Conservation (phyloP, 2,113 vertebrate genomes). For the Labeo catla region DNA sequence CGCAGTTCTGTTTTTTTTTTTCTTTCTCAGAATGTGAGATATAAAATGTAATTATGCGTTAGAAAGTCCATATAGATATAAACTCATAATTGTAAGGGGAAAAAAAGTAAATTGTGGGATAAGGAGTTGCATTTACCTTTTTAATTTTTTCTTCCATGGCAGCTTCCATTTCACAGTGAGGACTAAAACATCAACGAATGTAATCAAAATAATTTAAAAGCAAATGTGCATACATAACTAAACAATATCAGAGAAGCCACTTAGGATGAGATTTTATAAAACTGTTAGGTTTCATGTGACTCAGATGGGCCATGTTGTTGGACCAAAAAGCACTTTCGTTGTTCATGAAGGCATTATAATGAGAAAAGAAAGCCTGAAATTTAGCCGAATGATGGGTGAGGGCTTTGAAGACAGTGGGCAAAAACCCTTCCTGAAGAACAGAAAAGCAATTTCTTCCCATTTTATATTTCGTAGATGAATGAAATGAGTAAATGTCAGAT, state of each 20-base stretch:
- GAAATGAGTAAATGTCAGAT: too few species aligned
- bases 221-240: background rate
- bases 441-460: too few species aligned
- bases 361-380: slow-evolving; percentile 87
- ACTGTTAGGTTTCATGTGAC: slow-evolving; percentile 78
- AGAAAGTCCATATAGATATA: too few species aligned
- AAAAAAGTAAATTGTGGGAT: too few species aligned
- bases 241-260: background rate
- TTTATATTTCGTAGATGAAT: background rate
- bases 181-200: background rate
- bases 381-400: slow-evolving; percentile 78
- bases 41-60: background rate
- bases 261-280: background rate
- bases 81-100: too few species aligned
- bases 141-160: background rate
- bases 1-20: too few species aligned
- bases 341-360: slow-evolving; percentile 85
- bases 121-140: background rate
- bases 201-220: background rate
- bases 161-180: background rate
- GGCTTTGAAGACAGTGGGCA: slow-evolving; percentile 85
- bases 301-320: slow-evolving; percentile 80
- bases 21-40: background rate
- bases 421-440: too few species aligned
- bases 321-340: slow-evolving; percentile 83